Conservation (phyloP, 2,888 invertebrate genomes). For the Zygothrica quintamaculata region DNA sequence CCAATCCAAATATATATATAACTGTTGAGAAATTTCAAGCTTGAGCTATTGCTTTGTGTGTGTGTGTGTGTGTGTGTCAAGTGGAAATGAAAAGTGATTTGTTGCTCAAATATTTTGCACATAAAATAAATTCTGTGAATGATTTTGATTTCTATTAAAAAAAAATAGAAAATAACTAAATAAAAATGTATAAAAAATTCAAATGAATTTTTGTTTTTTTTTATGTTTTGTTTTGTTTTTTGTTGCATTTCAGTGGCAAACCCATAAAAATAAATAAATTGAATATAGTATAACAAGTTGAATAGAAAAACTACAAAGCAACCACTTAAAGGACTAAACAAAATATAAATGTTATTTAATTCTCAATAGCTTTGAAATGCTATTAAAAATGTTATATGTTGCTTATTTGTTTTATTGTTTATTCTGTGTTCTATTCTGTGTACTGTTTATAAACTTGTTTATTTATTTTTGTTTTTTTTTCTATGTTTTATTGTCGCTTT, state of each 20-base stretch:
- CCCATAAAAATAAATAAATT: too few relatives aligned
- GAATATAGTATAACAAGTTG: too few relatives aligned
- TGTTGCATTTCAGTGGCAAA: constrained; percentile 44
- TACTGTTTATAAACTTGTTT: background rate
- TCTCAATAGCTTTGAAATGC: constrained; percentile 44
- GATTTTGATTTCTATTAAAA: constrained; percentile 47
- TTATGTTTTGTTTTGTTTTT: too few relatives aligned
- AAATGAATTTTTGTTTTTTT: too few relatives aligned
- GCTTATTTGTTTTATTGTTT: constrained; percentile 1
- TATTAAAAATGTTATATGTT: constrained; percentile 6
- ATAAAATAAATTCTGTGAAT: constrained; percentile 45
- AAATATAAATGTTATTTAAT: constrained; percentile 51
- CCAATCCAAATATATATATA: constrained; percentile 37
- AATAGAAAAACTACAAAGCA: constrained; percentile 41
- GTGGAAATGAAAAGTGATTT: constrained; percentile 73
- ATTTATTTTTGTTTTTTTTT: constrained; percentile 19
- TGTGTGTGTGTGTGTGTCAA: constrained; percentile 44
- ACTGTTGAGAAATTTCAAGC: constrained; percentile 65
- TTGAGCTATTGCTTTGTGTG: constrained; percentile 48
- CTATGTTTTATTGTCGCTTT: constrained; percentile 16
- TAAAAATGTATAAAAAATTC: constrained; percentile 53
- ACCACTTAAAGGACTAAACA: constrained; percentile 31
- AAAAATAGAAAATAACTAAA: too few relatives aligned
- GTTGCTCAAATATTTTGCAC: constrained; percentile 40
- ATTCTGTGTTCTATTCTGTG: constrained; percentile 1